Evolutionary conservation across 1,140 invertebrate genomes (phyloP).

Genomic region (Asbolus verrucosus): DNA sequence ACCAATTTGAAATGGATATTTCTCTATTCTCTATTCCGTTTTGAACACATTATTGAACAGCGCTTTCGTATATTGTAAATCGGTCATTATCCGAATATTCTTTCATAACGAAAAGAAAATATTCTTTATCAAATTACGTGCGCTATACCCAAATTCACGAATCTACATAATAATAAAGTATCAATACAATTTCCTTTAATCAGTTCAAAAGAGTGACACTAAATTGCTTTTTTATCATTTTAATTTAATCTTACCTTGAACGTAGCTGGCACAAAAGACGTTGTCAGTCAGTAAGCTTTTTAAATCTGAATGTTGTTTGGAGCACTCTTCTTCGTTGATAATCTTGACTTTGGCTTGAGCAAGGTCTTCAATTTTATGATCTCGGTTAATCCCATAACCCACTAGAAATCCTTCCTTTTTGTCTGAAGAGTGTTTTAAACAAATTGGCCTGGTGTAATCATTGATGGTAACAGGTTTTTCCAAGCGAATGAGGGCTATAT

Average conservation of each 20-base stretch:
- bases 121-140: too few relatives aligned
- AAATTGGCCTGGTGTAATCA: constrained; percentile 35
- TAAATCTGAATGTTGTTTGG: neutral
- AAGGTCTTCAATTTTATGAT: neutral
- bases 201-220: too few relatives aligned
- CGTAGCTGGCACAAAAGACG: constrained; percentile 8
- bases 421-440: neutral
- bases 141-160: too few relatives aligned
- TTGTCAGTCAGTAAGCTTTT: constrained; percentile 22
- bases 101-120: too few relatives aligned
- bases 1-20: too few relatives aligned
- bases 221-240: neutral
- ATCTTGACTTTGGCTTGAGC: neutral
- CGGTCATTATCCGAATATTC: too few relatives aligned
- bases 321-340: constrained; percentile 11
- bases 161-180: too few relatives aligned
- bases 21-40: too few relatives aligned
- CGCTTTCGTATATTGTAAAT: too few relatives aligned
- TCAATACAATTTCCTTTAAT: too few relatives aligned
- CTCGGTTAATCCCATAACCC: constrained; percentile 6
- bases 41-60: too few relatives aligned
- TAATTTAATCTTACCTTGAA: constrained; percentile 9
- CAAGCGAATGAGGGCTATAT: constrained; percentile 21
- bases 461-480: constrained; percentile 27
- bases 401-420: neutral